Percentiles rank a stretch among this genome's conserved stretches.
These are phyloP conservation scores for Pseudanteris insignis DNA, from an alignment of 2,888 invertebrate species.

Conservation along the genomic window DNA sequence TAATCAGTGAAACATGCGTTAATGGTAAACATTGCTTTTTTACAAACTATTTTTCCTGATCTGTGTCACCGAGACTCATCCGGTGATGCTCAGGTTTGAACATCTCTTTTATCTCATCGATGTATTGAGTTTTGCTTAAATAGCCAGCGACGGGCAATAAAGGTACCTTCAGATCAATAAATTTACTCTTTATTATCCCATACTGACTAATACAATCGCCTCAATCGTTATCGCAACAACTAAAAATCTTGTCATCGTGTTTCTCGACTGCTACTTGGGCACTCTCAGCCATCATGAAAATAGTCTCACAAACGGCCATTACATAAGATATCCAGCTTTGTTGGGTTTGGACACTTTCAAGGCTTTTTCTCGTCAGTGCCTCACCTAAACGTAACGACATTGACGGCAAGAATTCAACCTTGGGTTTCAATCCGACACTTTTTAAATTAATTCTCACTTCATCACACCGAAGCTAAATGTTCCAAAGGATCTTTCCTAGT, in stretches of 20 bases:
- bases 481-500: no score
- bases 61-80: not conserved
- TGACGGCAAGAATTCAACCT: no score
- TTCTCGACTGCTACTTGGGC: not conserved
- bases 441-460: no score
- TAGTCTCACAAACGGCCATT: not conserved
- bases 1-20: constrained; percentile 1
- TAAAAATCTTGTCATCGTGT: not conserved
- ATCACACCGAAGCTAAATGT: no score
- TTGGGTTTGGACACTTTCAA: no score
- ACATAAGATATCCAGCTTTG: not conserved
- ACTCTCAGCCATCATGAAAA: not conserved
- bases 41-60: not conserved
- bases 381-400: no score
- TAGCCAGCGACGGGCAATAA: constrained; percentile 1
- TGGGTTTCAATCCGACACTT: no score
- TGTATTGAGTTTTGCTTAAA: not conserved
- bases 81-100: not conserved
- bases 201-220: not conserved
- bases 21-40: not conserved
- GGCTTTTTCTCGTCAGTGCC: no score
- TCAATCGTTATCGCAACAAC: not conserved
- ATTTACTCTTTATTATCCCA: not conserved
- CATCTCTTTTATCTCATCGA: not conserved
- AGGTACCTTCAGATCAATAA: constrained; percentile 4